Evolutionary conservation across 2,113 vertebrate genomes (phyloP).

Genomic region (Aptenodytes patagonicus): DNA sequence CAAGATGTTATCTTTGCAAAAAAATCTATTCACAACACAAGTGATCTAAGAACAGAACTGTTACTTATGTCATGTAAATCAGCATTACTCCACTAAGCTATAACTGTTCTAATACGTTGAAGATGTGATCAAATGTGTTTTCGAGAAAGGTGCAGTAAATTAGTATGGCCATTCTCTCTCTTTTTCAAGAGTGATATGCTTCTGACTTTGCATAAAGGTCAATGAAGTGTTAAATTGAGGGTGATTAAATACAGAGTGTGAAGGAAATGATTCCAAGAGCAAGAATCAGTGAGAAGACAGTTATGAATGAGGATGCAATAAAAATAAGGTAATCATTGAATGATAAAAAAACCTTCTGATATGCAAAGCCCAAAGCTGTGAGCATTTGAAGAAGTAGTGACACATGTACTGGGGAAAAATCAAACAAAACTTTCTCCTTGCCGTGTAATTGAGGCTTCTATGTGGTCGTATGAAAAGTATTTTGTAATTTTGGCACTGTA

Average conservation of each 20-base stretch:
- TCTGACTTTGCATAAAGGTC: constrained; percentile 33
- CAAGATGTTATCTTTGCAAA: neutral
- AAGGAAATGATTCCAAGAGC: neutral
- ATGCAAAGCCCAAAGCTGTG: neutral
- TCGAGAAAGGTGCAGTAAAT: neutral
- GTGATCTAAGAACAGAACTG: neutral
- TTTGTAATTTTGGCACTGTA: neutral
- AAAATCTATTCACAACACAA: neutral
- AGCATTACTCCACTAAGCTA: neutral
- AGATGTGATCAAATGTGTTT: neutral
- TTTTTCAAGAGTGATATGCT: neutral
- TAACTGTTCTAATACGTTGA: neutral
- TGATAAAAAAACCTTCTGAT: neutral
- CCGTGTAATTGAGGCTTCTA: neutral
- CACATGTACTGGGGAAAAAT: neutral
- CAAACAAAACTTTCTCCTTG: neutral
- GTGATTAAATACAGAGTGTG: neutral
- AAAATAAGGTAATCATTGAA: neutral
- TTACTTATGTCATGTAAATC: neutral
- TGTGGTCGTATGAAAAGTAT: neutral
- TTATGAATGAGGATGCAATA: neutral
- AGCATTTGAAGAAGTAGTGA: neutral
- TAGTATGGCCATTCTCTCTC: neutral
- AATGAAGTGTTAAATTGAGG: constrained; percentile 50
- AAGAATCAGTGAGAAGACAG: neutral